Conservation (phyloP, 2,888 invertebrate species). For the Iselma pallidipennis region DNA sequence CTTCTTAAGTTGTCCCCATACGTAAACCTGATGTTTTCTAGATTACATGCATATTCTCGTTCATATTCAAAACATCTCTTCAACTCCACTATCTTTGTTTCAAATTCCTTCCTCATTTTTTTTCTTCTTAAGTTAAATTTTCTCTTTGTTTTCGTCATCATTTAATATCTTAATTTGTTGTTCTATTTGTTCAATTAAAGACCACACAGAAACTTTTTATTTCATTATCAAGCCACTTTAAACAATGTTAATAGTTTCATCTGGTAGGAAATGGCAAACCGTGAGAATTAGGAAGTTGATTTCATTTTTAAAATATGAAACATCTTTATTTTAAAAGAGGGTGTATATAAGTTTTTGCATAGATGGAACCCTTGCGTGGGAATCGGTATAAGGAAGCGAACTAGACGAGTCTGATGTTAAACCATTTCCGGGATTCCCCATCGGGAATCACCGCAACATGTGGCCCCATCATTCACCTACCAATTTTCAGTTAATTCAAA, state of each 20-base stretch:
- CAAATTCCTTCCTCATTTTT: slow-evolving; percentile 7
- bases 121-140: neutral
- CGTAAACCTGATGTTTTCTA: slow-evolving; percentile 33
- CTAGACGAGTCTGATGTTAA: slow-evolving; percentile 43
- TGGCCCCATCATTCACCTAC: neutral
- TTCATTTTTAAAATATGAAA: slow-evolving; percentile 30
- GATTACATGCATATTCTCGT: slow-evolving; percentile 32
- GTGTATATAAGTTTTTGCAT: slow-evolving; percentile 28
- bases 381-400: slow-evolving; percentile 41
- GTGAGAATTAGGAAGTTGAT: slow-evolving; percentile 36
- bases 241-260: slow-evolving; percentile 5
- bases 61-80: slow-evolving; percentile 28
- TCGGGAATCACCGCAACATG: slow-evolving; percentile 22
- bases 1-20: slow-evolving; percentile 32
- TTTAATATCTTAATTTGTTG: slow-evolving; percentile 23
- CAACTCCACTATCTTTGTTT: slow-evolving; percentile 11
- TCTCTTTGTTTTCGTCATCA: slow-evolving; percentile 8
- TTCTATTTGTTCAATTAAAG: slow-evolving; percentile 18
- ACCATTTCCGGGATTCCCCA: slow-evolving; percentile 44
- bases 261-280: slow-evolving; percentile 24
- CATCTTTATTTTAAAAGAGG: slow-evolving; percentile 22
- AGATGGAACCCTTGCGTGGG: slow-evolving; percentile 35
- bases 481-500: neutral
- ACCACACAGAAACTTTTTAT: slow-evolving; percentile 13
- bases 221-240: neutral